These are phyloP conservation scores for Clarias fuscus DNA, from an alignment of 2,797 vertebrate genomes.

Conservation along the genomic window DNA sequence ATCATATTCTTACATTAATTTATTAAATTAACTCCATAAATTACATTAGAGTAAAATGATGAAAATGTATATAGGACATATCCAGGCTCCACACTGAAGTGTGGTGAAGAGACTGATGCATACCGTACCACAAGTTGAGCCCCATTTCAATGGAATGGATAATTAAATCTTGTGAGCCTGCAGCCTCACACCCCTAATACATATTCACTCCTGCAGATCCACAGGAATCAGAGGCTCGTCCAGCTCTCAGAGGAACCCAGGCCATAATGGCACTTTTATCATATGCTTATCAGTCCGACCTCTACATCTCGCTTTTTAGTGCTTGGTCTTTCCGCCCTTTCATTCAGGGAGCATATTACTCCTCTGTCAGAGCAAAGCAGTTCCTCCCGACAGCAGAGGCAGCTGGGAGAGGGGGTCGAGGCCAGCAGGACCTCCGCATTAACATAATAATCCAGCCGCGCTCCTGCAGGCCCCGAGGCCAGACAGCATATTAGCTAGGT, in stretches of 20 bases:
- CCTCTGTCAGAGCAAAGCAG: slow-evolving; percentile 98
- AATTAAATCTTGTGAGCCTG: slow-evolving; percentile 70
- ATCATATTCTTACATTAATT: no score
- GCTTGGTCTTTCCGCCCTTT: slow-evolving; percentile 96
- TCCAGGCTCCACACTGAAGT: not conserved
- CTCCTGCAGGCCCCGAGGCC: slow-evolving; percentile 95
- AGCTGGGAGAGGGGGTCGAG: slow-evolving; percentile 94
- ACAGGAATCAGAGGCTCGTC: slow-evolving; percentile 70
- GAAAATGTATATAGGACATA: not conserved
- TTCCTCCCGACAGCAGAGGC: slow-evolving; percentile 95
- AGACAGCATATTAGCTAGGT: slow-evolving; percentile 96
- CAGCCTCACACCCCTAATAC: slow-evolving; percentile 66
- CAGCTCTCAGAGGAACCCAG: slow-evolving; percentile 71
- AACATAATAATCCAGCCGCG: slow-evolving; percentile 99
- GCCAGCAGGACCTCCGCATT: slow-evolving; percentile 97
- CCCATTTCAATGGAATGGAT: slow-evolving; percentile 68
- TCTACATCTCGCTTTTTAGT: slow-evolving; percentile 80
- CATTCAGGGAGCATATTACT: slow-evolving; percentile 99
- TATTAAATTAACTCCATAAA: no score
- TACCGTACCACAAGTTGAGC: slow-evolving; percentile 11
- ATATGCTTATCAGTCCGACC: slow-evolving; percentile 88
- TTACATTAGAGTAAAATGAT: not conserved
- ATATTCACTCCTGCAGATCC: slow-evolving; percentile 72
- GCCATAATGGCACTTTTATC: slow-evolving; percentile 79
- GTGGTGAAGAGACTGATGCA: not conserved